Percentiles rank a stretch among this genome's conserved stretches.
Evolutionary conservation across 2,113 vertebrate genomes (phyloP).

Genomic region (Centrocercus urophasianus): DNA sequence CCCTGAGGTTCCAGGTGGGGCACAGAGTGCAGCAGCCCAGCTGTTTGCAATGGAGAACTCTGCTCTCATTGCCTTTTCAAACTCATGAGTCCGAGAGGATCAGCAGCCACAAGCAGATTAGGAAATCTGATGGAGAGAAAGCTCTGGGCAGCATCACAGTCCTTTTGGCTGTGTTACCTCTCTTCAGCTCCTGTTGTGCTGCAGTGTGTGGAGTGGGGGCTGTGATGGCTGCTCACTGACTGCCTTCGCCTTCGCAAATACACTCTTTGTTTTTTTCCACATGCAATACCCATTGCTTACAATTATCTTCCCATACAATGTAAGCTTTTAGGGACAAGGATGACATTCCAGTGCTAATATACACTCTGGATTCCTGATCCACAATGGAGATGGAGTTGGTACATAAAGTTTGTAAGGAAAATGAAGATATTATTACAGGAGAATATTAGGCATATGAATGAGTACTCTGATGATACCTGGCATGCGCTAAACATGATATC

Average conservation of each 20-base stretch:
- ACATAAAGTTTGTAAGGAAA: not conserved
- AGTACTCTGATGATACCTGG: not conserved
- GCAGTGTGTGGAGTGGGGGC: not conserved
- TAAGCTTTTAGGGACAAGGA: not conserved
- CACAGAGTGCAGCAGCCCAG: not conserved
- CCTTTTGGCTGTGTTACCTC: not conserved
- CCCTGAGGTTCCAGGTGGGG: not conserved
- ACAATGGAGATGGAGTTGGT: not conserved
- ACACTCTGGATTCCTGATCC: not conserved
- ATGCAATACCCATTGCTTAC: not conserved
- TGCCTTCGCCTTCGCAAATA: slow-evolving; percentile 18
- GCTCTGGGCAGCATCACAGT: not conserved
- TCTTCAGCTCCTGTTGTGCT: not conserved
- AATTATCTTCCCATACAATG: not conserved
- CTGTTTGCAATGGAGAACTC: not conserved
- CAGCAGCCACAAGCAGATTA: not conserved
- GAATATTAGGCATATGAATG: not conserved
- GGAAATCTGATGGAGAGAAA: not conserved
- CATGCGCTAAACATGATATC: not conserved
- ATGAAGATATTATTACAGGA: not conserved
- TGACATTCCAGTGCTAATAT: not conserved
- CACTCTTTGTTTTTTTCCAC: not conserved
- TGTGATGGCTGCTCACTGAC: slow-evolving; percentile 1
- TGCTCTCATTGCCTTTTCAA: not conserved
- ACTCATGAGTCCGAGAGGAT: not conserved